Conservation (phyloP, 2,113 vertebrate genomes). For the Peucedramus taeniatus region DNA sequence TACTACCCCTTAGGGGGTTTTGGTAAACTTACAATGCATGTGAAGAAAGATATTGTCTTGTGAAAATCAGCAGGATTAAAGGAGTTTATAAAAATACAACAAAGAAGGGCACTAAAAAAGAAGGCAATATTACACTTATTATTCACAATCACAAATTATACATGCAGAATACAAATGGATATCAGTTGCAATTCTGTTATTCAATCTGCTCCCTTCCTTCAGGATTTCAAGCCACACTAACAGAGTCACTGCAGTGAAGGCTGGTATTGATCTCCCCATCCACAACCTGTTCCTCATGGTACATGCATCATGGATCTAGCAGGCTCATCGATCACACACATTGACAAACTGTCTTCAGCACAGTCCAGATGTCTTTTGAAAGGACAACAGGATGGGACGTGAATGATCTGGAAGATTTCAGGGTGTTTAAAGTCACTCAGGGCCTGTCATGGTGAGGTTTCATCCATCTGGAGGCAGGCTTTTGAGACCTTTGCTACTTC, state of each 20-base stretch:
- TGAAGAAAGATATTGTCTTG: not conserved
- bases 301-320: not conserved
- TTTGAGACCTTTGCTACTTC: not conserved
- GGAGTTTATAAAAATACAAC: not conserved
- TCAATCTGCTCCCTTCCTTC: not conserved
- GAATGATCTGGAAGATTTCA: not conserved
- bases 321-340: not conserved
- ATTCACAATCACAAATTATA: not conserved
- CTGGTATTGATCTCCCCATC: not conserved
- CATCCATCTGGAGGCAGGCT: not conserved
- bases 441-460: not conserved
- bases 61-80: not conserved
- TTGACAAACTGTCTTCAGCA: not conserved
- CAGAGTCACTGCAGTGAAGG: not conserved
- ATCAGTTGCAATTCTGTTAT: not conserved
- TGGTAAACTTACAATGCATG: not conserved
- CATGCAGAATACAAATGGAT: not conserved
- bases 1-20: not conserved
- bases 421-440: not conserved
- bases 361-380: not conserved
- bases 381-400: not conserved
- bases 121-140: not conserved
- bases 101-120: not conserved
- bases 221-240: not conserved
- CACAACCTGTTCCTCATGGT: not conserved